These are phyloP conservation scores for Mesoclemmys tuberculata DNA, from an alignment of 2,113 vertebrate species.

Conservation along the genomic window DNA sequence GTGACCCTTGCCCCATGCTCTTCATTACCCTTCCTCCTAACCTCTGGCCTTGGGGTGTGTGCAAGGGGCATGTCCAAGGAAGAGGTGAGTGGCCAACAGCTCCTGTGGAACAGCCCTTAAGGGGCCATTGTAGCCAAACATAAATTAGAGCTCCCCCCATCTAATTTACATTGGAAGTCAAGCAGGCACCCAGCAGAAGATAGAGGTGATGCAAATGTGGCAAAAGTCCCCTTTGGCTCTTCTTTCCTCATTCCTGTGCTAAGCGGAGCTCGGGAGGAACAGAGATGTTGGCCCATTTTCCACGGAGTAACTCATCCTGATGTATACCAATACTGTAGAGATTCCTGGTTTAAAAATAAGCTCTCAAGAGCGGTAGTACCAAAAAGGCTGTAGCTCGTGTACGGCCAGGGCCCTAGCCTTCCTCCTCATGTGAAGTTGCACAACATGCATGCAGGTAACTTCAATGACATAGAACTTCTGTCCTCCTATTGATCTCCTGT, in stretches of 20 bases:
- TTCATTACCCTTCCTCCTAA: fast-evolving
- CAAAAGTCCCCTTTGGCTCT: background rate
- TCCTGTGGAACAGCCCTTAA: background rate
- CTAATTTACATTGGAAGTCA: background rate
- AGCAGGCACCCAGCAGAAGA: background rate
- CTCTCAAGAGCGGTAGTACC: fast-evolving
- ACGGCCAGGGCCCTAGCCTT: background rate
- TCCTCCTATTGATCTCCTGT: background rate
- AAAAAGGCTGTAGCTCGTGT: background rate
- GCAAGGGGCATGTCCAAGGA: background rate
- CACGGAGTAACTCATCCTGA: background rate
- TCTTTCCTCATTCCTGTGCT: background rate
- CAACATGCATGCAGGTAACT: fast-evolving
- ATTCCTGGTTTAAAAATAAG: background rate
- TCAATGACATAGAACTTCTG: fast-evolving
- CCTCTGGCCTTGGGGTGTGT: background rate
- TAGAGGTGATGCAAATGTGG: background rate
- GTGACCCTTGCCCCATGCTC: no score
- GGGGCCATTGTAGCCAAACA: background rate
- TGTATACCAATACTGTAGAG: background rate
- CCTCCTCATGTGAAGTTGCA: background rate
- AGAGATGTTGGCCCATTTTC: background rate
- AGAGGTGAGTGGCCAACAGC: background rate
- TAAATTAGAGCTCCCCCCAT: background rate
- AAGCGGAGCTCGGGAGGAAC: background rate